Evolutionary conservation across 2,888 invertebrate genomes (phyloP), one percentile per base, ranked within the genome.

Genomic region (Leptodirus hochenwartii): DNA sequence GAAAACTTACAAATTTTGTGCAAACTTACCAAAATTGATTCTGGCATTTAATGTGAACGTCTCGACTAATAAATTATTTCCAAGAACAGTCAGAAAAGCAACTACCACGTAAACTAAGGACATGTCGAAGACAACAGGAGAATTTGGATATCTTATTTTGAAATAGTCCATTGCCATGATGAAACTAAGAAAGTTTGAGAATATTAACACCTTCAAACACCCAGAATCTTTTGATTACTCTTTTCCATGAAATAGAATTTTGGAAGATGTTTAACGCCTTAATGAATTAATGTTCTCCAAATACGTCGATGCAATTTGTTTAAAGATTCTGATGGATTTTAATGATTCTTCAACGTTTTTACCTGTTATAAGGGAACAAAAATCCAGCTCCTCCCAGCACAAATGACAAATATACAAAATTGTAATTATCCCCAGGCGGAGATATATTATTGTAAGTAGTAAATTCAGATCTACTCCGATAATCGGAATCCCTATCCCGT

Each of bases 131-230:
- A 88, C 78, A 36, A 90, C 84, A 2, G 81, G 79, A 1, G 80
- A 71, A 31, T 73, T 73, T 1, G 84, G 85, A 52, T 81, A 88
- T 41, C 78, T 69, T 12, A 66, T 63, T 58, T 85, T 82, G 60
- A 85, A 90, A 57, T 84, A 90, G 57, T 90, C 90, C 43, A 85
- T 84, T 5, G 90, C 88, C 58, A 87, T 85, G 49, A 90, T 84
- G 53, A 90, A 90, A 51, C 87, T 85, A 61, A 27, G 61, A 41
- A 37, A 43, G n/a, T n/a, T n/a, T n/a, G n/a, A n/a, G n/a, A n/a
- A n/a, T n/a, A n/a, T n/a, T n/a, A n/a, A n/a, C n/a, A n/a, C n/a
- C n/a, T n/a, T n/a, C n/a, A n/a, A n/a, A n/a, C n/a, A n/a, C n/a
- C n/a, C n/a, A n/a, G n/a, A n/a, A n/a, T n/a, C n/a, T n/a, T n/a